These are phyloP conservation scores for Lasiurus cinereus DNA, from an alignment of 2,113 vertebrate genomes.

Conservation along the genomic window DNA sequence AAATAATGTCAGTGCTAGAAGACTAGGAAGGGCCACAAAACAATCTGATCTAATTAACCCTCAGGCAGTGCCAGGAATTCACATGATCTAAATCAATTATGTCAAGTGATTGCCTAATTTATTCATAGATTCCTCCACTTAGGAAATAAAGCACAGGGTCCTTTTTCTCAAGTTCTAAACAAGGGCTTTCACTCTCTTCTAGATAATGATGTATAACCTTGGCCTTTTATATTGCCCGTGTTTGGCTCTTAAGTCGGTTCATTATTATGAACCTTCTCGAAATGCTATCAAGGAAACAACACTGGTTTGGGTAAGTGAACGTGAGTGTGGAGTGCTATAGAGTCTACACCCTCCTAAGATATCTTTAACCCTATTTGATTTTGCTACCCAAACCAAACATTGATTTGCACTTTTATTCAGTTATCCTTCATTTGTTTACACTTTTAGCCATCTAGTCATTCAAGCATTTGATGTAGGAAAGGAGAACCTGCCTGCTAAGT, in stretches of 20 bases:
- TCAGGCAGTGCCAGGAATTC: constrained; percentile 68
- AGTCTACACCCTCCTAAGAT: neutral
- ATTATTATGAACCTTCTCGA: neutral
- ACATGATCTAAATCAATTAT: constrained; percentile 81
- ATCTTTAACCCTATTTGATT: neutral
- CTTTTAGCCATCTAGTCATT: constrained; percentile 45
- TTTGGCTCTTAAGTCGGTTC: constrained; percentile 41
- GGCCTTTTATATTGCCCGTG: neutral
- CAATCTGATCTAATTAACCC: constrained; percentile 77
- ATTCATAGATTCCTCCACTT: constrained; percentile 81
- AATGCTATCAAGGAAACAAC: neutral
- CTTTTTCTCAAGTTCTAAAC: constrained; percentile 74
- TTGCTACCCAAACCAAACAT: neutral
- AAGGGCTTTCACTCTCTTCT: constrained; percentile 70
- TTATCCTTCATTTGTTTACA: constrained; percentile 3
- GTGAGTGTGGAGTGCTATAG: fast-evolving
- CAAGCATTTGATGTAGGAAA: constrained; percentile 18
- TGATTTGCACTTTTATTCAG: constrained; percentile 42
- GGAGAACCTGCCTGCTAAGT: neutral
- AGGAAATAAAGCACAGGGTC: constrained; percentile 74
- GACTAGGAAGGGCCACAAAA: constrained; percentile 7
- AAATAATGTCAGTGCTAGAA: constrained; percentile 2
- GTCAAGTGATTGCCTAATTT: constrained; percentile 83
- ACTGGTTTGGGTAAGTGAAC: neutral
- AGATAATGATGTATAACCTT: constrained; percentile 48